A percentile compares a stretch with the other conserved stretches of the same genome.
Evolutionary conservation across 2,113 vertebrate genomes (phyloP).

Genomic region (Notechis scutatus): DNA sequence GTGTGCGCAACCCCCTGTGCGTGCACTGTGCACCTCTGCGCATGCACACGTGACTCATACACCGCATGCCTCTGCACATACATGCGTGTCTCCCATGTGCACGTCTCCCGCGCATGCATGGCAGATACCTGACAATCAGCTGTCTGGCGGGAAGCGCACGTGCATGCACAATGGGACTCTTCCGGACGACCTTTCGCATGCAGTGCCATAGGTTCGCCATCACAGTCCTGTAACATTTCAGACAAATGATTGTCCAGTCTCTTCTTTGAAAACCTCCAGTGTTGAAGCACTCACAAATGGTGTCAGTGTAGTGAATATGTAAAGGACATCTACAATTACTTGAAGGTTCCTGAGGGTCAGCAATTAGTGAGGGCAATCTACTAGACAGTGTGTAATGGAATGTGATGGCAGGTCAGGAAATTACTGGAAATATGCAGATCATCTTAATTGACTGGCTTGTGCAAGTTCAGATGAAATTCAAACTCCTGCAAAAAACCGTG

Average conservation of each 20-base stretch:
- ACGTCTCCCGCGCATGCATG: too few relatives aligned
- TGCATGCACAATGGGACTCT: too few relatives aligned
- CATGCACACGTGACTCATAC: too few relatives aligned
- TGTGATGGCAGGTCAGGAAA: constrained; percentile 68
- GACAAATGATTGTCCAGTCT: neutral
- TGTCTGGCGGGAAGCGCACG: too few relatives aligned
- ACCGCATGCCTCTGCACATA: too few relatives aligned
- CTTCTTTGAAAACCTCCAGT: neutral
- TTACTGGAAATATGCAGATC: constrained; percentile 81
- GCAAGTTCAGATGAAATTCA: constrained; percentile 80
- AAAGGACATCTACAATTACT: constrained; percentile 85
- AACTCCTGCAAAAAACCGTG: constrained; percentile 82
- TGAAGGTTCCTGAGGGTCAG: constrained; percentile 76
- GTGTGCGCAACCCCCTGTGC: too few relatives aligned
- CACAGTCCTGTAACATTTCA: neutral
- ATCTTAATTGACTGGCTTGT: constrained; percentile 87
- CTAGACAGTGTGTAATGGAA: neutral
- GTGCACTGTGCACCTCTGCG: too few relatives aligned
- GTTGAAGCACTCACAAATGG: constrained; percentile 59
- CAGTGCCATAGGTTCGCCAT: too few relatives aligned
- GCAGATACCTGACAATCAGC: too few relatives aligned
- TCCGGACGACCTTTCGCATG: too few relatives aligned
- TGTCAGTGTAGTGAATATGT: constrained; percentile 78
- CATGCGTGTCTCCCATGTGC: too few relatives aligned
- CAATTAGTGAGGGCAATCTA: constrained; percentile 72